These are phyloP conservation scores for Vanessa atalanta DNA, from an alignment of 1,140 invertebrate genomes.

Conservation along the genomic window DNA sequence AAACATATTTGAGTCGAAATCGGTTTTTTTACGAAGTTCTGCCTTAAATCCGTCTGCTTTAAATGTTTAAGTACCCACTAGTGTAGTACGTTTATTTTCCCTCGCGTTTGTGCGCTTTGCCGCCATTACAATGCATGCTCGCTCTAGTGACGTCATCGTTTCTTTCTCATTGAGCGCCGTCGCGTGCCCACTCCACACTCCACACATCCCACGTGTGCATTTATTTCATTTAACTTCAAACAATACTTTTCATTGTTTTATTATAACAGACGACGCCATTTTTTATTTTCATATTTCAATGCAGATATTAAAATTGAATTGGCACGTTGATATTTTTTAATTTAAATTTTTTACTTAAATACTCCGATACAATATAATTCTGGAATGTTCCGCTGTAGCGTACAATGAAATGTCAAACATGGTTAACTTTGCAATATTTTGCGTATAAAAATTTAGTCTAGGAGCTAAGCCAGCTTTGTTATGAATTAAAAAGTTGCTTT, in stretches of 20 bases:
- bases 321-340: not conserved
- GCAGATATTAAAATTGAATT: constrained; percentile 7
- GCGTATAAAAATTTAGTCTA: no score
- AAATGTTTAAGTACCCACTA: no score
- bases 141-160: constrained; percentile 18
- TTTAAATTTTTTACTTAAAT: not conserved
- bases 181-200: constrained; percentile 8
- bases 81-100: not conserved
- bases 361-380: not conserved
- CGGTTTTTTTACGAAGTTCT: no score
- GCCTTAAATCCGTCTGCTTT: no score
- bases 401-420: not conserved
- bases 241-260: constrained; percentile 16
- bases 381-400: not conserved
- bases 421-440: no score
- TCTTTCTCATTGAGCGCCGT: constrained; percentile 10
- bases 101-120: constrained; percentile 1
- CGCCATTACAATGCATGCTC: constrained; percentile 3
- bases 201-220: not conserved
- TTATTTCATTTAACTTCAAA: constrained; percentile 16
- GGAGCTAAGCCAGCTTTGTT: no score
- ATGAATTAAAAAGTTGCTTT: no score
- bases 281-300: constrained; percentile 13
- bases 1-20: no score
- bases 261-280: constrained; percentile 7